These are phyloP conservation scores for Chelidonichthys spinosus DNA, from an alignment of 2,797 vertebrate genomes.

Conservation along the genomic window DNA sequence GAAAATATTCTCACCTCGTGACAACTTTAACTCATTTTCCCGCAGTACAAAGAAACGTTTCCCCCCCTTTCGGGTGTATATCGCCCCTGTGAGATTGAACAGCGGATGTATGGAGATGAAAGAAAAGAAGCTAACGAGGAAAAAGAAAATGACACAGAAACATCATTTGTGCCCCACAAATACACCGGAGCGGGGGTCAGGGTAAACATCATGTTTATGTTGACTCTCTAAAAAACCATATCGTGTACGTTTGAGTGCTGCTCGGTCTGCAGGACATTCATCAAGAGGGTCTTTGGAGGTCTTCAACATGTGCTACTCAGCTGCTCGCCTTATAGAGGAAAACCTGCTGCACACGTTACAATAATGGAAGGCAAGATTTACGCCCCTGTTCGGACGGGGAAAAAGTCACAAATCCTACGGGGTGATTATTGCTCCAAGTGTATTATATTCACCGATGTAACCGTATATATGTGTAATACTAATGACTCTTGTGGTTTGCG, in stretches of 20 bases:
- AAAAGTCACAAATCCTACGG: slow-evolving; percentile 79
- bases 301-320: slow-evolving; percentile 89
- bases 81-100: slow-evolving; percentile 46
- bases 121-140: slow-evolving; percentile 25
- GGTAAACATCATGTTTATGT: slow-evolving; percentile 66
- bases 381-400: slow-evolving; percentile 69
- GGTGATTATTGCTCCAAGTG: slow-evolving; percentile 86
- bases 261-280: slow-evolving; percentile 85
- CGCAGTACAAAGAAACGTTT: slow-evolving; percentile 31
- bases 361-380: slow-evolving; percentile 89
- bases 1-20: slow-evolving; percentile 74
- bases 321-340: slow-evolving; percentile 77
- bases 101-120: slow-evolving; percentile 32
- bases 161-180: background rate
- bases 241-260: slow-evolving; percentile 79
- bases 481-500: slow-evolving; percentile 84
- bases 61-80: slow-evolving; percentile 31
- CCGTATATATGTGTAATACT: slow-evolving; percentile 75
- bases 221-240: slow-evolving; percentile 73
- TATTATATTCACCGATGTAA: slow-evolving; percentile 77
- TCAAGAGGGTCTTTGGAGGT: slow-evolving; percentile 83
- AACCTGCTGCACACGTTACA: slow-evolving; percentile 84
- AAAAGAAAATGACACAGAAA: slow-evolving; percentile 1
- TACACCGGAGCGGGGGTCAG: slow-evolving; percentile 20
- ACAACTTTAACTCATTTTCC: slow-evolving; percentile 54